Conservation (phyloP, 35 echinoderm and acorn worm species). For the Ptychodera flava region DNA sequence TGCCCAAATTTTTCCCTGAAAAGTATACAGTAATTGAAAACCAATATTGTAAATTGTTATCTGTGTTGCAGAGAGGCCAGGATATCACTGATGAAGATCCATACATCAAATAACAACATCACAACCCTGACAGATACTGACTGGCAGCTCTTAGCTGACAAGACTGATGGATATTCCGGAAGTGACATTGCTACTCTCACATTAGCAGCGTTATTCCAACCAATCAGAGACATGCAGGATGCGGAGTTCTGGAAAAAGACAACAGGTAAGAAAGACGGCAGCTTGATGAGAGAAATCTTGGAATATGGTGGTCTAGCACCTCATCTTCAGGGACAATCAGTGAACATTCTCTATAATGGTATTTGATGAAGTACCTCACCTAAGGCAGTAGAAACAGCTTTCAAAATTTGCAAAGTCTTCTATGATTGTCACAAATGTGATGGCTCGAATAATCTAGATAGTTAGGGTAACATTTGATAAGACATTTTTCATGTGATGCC, state of each 20-base stretch:
- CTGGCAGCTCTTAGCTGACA: conserved; percentile 56
- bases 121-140: conserved; percentile 45
- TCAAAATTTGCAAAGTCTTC: background rate
- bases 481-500: no score
- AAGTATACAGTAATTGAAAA: no score
- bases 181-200: conserved; percentile 84
- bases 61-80: conserved; percentile 39
- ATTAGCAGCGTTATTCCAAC: conserved; percentile 77
- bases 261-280: conserved; percentile 31
- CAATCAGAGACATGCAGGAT: conserved; percentile 78
- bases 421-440: background rate
- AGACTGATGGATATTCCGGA: conserved; percentile 75
- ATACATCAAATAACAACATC: conserved; percentile 38
- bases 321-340: background rate
- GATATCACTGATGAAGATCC: conserved; percentile 55
- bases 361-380: background rate
- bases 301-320: no score
- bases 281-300: background rate
- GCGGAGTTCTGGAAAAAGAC: conserved; percentile 55
- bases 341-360: background rate
- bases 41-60: background rate
- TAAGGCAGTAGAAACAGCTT: background rate
- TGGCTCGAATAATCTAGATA: background rate
- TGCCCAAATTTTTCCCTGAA: no score
- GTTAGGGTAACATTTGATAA: no score